These are phyloP conservation scores for Botia almorhae DNA, from an alignment of 2,797 vertebrate species.

Conservation along the genomic window DNA sequence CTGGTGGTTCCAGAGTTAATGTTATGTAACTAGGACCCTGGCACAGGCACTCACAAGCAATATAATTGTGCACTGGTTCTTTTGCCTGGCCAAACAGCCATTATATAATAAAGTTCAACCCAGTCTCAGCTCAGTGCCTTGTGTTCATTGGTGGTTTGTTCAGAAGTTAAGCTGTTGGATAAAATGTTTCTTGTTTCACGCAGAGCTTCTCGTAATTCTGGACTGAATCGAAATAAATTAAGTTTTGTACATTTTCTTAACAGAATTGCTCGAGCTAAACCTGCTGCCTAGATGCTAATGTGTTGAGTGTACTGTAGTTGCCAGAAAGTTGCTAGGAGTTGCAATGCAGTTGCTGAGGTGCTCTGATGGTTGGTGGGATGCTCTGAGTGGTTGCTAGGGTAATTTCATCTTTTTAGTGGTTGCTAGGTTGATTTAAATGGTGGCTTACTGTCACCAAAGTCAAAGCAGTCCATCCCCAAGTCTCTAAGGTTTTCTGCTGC, in stretches of 20 bases:
- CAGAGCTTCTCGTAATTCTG: not conserved
- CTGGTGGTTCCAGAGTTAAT: constrained; percentile 19
- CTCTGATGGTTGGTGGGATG: not conserved
- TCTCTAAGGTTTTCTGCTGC: no score
- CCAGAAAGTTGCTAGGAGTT: not conserved
- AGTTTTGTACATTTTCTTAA: no score
- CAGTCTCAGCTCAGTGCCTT: not conserved
- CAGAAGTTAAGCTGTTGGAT: not conserved
- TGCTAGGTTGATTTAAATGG: no score
- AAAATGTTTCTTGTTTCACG: not conserved
- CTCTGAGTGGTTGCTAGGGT: no score
- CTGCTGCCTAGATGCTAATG: not conserved
- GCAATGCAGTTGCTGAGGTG: no score
- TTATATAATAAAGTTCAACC: constrained; percentile 45
- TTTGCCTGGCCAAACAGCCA: constrained; percentile 7
- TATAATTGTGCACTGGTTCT: constrained; percentile 27
- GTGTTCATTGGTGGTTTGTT: not conserved
- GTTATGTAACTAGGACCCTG: constrained; percentile 43
- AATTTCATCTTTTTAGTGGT: no score
- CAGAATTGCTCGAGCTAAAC: not conserved
- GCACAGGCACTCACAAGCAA: constrained; percentile 10
- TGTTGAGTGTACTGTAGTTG: not conserved
- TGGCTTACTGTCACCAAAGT: no score
- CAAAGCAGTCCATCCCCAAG: no score
- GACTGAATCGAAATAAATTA: not conserved